Conservation (phyloP, 1,140 invertebrate species). For the Apolygus lucorum region DNA sequence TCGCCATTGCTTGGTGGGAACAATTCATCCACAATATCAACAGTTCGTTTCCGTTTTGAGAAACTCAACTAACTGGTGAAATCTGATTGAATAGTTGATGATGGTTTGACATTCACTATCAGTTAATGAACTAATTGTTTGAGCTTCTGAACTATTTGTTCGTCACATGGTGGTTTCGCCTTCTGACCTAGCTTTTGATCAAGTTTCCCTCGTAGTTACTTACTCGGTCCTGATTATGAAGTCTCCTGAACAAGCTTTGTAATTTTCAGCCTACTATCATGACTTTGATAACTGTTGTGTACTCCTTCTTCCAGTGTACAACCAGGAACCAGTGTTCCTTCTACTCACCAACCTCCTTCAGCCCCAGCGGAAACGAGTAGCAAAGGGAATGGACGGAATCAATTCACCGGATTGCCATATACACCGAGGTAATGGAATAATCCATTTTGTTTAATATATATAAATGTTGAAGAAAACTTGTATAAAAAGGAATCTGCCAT, state of each 20-base stretch:
- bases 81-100: background rate
- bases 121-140: background rate
- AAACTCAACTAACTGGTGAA: too few species aligned
- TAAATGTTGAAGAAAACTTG: background rate
- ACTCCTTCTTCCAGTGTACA: background rate
- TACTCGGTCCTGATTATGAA: background rate
- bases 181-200: background rate
- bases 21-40: background rate
- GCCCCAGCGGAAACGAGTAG: background rate
- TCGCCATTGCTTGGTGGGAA: background rate
- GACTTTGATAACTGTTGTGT: background rate
- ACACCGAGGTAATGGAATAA: slow-evolving; percentile 47
- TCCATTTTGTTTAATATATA: background rate
- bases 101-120: background rate
- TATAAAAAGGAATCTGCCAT: background rate
- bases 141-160: background rate
- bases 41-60: background rate
- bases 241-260: background rate
- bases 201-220: background rate
- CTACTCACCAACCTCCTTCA: background rate
- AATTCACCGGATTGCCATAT: slow-evolving; percentile 63
- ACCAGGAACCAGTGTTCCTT: background rate
- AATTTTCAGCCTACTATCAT: background rate
- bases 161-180: background rate
- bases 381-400: slow-evolving; percentile 42